Evolutionary conservation across 2,888 invertebrate species (phyloP), one percentile per base, ranked within the genome.

Genomic region (Erebia epiphron): DNA sequence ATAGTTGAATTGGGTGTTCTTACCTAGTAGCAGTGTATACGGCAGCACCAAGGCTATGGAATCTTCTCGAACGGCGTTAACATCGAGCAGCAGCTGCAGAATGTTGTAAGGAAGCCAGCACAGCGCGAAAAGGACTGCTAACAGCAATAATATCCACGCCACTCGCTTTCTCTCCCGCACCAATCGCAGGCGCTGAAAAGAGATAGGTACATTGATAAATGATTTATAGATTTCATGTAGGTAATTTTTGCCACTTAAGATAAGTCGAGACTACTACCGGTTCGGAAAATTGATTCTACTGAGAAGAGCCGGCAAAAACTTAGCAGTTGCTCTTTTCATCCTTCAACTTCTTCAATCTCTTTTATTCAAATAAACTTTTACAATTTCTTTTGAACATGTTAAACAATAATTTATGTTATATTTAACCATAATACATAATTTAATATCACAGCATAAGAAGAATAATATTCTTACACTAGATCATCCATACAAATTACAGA

Each of bases 51-150:
- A 77, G 0, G 88, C 86, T 35, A 93, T 90, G 0, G 86, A 81
- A 26, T 91, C 89, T 13, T 86, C 86, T 26, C 86, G 76, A 1
- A 90, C 88, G 1, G 92, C 89, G 52, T 93, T 94, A 14, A 95
- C 92, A 80, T 97, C 97, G 8, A 95, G 86, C 66, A 96, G 88
- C 16, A 96, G 90, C 79, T 94, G 95, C 35, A 96, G 88, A 62
- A 96, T 95, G 85, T 96, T 96, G 90, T 96, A 96, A 0, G 97
- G 97, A 60, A 97, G 89, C 97, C 97, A 97, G 86, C 97, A 97
- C 5, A 95, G 83, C 0, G 96, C 96, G 80, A 97, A 97, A 26
- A 97, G 93, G 1, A 96, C 94, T 0, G 97, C 96, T 14, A 97
- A 89, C 0, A 96, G 93, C 0, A 97, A 90, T 18, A 97, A 91